Evolutionary conservation across 2,888 invertebrate species (phyloP).

Genomic region (Eurytoma adleriae): DNA sequence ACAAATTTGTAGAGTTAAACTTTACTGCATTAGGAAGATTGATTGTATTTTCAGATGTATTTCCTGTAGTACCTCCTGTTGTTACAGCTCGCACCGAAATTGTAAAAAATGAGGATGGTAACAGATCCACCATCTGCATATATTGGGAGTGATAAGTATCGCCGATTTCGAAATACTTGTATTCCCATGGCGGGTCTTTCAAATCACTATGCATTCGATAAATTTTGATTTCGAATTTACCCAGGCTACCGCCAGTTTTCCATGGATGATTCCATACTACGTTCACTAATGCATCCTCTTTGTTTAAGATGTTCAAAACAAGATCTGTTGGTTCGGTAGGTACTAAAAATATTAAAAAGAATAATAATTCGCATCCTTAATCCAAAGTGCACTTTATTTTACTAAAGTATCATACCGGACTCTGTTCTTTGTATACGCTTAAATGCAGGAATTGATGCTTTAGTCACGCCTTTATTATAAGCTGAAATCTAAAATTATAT

Average conservation of each 20-base stretch:
- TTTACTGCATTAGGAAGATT: conserved; percentile 45
- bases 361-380: neutral
- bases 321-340: conserved; percentile 54
- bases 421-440: conserved; percentile 9
- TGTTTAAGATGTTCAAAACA: neutral
- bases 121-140: conserved; percentile 50
- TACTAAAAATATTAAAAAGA: conserved; percentile 27
- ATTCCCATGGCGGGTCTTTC: conserved; percentile 2
- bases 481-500: conserved; percentile 59
- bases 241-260: conserved; percentile 56
- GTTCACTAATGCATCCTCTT: conserved; percentile 47
- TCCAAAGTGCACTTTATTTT: neutral
- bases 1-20: conserved; percentile 50
- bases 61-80: conserved; percentile 14
- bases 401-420: conserved; percentile 20
- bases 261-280: conserved; percentile 63
- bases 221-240: conserved; percentile 55
- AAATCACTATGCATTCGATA: neutral
- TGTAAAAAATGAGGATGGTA: conserved; percentile 60
- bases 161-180: neutral
- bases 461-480: conserved; percentile 58
- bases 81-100: conserved; percentile 59
- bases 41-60: neutral
- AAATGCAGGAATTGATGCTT: conserved; percentile 26
- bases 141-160: conserved; percentile 56